phyloP scores from a whole-genome alignment of 2,113 vertebrate species.

The Protobothrops mucrosquamatus region DNA sequence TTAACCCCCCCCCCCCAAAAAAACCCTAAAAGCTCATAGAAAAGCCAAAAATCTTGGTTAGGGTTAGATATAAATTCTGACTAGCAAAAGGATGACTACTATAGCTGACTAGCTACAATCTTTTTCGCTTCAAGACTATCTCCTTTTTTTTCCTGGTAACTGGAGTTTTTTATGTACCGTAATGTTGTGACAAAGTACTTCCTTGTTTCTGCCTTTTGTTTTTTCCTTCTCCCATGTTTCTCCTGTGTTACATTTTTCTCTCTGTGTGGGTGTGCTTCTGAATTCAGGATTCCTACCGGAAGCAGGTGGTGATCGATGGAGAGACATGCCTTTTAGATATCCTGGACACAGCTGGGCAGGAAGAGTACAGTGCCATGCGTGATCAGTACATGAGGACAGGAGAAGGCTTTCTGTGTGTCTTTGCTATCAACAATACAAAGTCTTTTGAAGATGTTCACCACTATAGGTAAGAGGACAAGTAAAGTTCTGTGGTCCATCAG shows the following conservation, averaged over 20 bases:
- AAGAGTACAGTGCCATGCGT: constrained; percentile 76
- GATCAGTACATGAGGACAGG: constrained; percentile 86
- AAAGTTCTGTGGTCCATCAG: neutral
- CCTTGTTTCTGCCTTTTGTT: neutral
- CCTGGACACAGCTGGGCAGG: constrained; percentile 64
- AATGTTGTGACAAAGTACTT: neutral
- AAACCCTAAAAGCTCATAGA: neutral
- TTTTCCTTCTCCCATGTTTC: neutral
- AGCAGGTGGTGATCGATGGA: constrained; percentile 56
- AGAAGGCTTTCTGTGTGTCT: constrained; percentile 87
- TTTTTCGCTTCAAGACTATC: neutral
- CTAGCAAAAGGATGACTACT: neutral
- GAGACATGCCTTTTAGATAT: constrained; percentile 66
- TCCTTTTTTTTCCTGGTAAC: neutral
- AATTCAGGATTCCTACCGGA: constrained; percentile 68
- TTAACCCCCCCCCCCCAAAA: neutral
- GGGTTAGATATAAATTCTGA: neutral
- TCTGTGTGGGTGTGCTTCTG: neutral
- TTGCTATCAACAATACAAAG: constrained; percentile 83
- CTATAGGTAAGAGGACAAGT: constrained; percentile 70
- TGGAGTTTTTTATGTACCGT: neutral
- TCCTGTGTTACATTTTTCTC: neutral
- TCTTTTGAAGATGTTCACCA: constrained; percentile 84
- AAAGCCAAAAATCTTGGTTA: neutral
- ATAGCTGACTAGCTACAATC: neutral